Base-by-base conservation (phyloP, 2,113 vertebrate species). In the Propithecus coquereli region DNA sequence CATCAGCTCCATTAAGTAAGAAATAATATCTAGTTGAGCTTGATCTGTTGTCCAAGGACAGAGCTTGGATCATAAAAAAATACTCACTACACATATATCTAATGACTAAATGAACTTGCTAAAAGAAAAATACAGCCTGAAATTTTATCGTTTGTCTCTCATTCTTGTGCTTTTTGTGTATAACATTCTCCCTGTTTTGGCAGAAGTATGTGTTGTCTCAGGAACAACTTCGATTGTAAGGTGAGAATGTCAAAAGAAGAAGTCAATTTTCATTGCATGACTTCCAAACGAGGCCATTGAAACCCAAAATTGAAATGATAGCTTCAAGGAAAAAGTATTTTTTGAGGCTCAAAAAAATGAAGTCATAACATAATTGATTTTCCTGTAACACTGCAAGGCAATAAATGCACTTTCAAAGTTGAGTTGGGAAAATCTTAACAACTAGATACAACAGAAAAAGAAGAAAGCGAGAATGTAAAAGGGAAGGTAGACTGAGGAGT, bases 341-440 rank as follows among this genome's bases (percentile, higher is more conserved):
- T 85, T 96, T 93, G 86, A 87, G 37, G 50, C 25, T 89, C 10
- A 83, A 71, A 87, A 87, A 93, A 90, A 65, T 80, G 40, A 95
- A 94, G 25, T n/a, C 12, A 54, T 63, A 85, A 3, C 17, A 87
- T 95, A 97, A 96, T 37, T 83, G 76, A 87, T 92, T 96, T 96
- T 90, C 43, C 37, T 70, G 1, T 68, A 85, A 90, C 37, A 63
- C 30, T 14, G 20, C 80, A 18, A 85, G 70, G 45, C 90, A 81
- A 50, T 87, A 94, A 88, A 80, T 30, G 5, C 18, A 20, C 32
- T 59, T 92, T 90, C 57, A 87, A 74, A 92, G 25, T 43, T 65
- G 57, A 87, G 32, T 71, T 96, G 63, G 32, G 74, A 70, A 94
- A 68, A 34, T 93, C 79, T 89, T 94, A 30, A 52, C 8, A 98